These are phyloP conservation scores for Cebidichthys violaceus DNA, from an alignment of 2,113 vertebrate genomes.

Conservation along the genomic window DNA sequence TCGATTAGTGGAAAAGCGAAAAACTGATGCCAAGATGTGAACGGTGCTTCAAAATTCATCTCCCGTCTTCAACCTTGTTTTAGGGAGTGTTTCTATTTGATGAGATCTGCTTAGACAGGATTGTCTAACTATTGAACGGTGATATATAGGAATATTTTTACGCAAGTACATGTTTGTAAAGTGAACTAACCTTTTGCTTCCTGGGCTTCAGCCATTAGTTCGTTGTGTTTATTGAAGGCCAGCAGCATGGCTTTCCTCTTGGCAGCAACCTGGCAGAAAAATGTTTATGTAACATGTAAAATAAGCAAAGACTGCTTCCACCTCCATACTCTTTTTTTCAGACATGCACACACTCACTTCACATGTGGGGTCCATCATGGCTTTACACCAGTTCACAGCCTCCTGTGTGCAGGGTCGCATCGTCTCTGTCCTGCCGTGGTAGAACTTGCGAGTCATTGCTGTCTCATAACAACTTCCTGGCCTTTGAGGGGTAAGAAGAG, in stretches of 20 bases:
- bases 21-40: background rate
- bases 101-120: too few relatives aligned
- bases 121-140: background rate
- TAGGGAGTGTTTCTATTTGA: background rate
- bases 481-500: conserved; percentile 73
- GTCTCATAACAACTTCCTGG: conserved; percentile 96
- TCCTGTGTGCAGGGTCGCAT: conserved; percentile 91
- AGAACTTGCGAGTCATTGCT: conserved; percentile 92
- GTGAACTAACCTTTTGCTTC: conserved; percentile 88
- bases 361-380: conserved; percentile 87
- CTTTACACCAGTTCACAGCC: conserved; percentile 89
- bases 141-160: background rate
- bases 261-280: conserved; percentile 77
- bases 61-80: background rate
- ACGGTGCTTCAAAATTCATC: background rate
- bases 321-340: background rate
- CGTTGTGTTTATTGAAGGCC: conserved; percentile 92
- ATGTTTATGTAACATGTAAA: background rate
- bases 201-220: conserved; percentile 93
- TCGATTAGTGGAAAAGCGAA: too few relatives aligned
- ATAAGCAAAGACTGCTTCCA: background rate
- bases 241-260: conserved; percentile 85
- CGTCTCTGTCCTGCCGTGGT: conserved; percentile 96
- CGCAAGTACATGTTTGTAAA: background rate
- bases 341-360: conserved; percentile 76